Evolutionary conservation across 2,888 invertebrate genomes (phyloP), one percentile per base, ranked within the genome.

Genomic region (Dascillus cervinus): DNA sequence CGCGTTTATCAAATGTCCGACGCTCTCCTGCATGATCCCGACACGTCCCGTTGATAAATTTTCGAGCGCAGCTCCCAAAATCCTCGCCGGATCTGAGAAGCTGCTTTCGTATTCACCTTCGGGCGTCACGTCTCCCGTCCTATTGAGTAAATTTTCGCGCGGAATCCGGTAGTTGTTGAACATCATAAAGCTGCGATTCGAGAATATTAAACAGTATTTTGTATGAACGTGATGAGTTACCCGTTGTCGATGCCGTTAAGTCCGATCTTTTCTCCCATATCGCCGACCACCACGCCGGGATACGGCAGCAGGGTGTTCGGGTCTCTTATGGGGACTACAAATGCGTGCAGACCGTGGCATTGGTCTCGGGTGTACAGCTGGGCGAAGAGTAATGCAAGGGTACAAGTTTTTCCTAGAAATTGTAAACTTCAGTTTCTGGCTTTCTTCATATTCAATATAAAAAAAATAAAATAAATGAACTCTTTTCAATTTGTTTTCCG

Each of bases 181-280:
- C 67, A 87, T 76, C 42, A 90, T 74, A 60, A 90, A 91, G 6
- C 85, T 84, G 61, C 1, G 68, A 39, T 14, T n/a, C n/a, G n/a
- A 17, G 10, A 22, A 30, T 2, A n/a, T 22, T n/a, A 17, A 20
- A 8, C n/a, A 12, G n/a, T 19, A 15, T 11, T 14, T 5, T 13
- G 8, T 14, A 26, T 20, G 11, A 4, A 5, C 9, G 2, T 20
- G 3, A 9, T 11, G 9, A 45, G 65, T 65, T 51, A 82, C 80
- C 94, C 95, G 64, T 95, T 95, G 62, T 95, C 94, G 37, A 92
- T 79, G 3, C 90, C 92, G 58, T 92, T 85, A 27, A 90, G 74
- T 4, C 92, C 94, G 26, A 86, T 76, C 69, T 95, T 95, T 61
- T 87, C 87, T 0, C 94, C 94, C 74, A 94, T 86, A 53, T 95